These are phyloP conservation scores for Erinaceus europaeus DNA, from an alignment of 2,113 vertebrate genomes.

Conservation along the genomic window DNA sequence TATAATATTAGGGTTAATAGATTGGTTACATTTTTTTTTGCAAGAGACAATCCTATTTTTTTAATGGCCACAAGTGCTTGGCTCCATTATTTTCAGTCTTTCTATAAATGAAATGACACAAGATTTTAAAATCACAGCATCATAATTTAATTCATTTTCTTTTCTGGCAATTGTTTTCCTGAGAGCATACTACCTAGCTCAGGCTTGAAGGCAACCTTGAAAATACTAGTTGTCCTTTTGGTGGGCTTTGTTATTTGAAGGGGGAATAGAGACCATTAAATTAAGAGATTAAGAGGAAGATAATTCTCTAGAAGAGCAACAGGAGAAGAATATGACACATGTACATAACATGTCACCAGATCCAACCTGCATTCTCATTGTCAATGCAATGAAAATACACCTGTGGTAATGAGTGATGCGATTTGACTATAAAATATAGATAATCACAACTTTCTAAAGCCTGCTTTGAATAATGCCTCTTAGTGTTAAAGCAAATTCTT, in stretches of 20 bases:
- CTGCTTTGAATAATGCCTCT: conserved; percentile 8
- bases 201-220: not conserved
- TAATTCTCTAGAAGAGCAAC: not conserved
- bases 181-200: not conserved
- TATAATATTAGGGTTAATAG: not conserved
- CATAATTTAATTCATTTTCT: not conserved
- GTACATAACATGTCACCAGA: not conserved
- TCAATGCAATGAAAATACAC: conserved; percentile 11
- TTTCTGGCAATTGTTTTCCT: not conserved
- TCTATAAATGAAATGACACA: not conserved
- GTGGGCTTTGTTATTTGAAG: not conserved
- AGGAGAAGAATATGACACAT: not conserved
- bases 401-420: not conserved
- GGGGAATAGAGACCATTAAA: not conserved
- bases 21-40: not conserved
- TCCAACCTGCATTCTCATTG: not conserved
- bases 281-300: not conserved
- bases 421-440: not conserved
- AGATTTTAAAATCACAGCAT: not conserved
- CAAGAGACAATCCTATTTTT: not conserved
- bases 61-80: not conserved
- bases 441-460: not conserved
- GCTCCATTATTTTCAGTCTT: not conserved
- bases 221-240: not conserved
- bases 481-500: conserved; percentile 29